These are phyloP conservation scores for Saccostrea glomerata DNA, from an alignment of 1,140 invertebrate genomes.

Conservation along the genomic window DNA sequence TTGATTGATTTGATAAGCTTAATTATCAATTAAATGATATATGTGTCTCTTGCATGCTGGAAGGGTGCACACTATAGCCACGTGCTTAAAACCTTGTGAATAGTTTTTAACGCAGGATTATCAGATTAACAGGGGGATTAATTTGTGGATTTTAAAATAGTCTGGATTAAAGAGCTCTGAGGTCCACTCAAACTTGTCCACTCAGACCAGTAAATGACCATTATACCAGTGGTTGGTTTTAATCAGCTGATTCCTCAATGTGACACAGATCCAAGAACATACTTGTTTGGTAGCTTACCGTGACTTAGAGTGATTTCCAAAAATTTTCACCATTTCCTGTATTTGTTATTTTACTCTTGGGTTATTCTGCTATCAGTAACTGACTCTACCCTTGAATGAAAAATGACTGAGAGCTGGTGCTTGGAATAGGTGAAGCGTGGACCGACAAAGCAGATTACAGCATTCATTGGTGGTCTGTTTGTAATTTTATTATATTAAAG, in stretches of 20 bases:
- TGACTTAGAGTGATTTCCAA: not conserved
- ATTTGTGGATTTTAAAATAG: not conserved
- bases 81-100: not conserved
- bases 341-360: not conserved
- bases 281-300: not conserved
- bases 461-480: slow-evolving; percentile 11
- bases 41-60: not conserved
- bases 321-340: not conserved
- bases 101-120: not conserved
- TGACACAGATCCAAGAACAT: not conserved
- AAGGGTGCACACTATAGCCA: not conserved
- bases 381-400: slow-evolving; percentile 5
- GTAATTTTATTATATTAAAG: not conserved
- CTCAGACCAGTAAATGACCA: not conserved
- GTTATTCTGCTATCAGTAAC: not conserved
- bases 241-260: not conserved
- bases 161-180: not conserved
- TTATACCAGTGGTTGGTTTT: too few relatives aligned
- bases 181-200: not conserved
- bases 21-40: not conserved
- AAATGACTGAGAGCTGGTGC: not conserved
- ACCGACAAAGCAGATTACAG: not conserved
- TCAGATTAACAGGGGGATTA: slow-evolving; percentile 11
- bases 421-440: not conserved
- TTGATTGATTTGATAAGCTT: not conserved